Percentiles rank a stretch among this genome's conserved stretches.
These are phyloP conservation scores for Pachypeltis micranthus DNA, from an alignment of 1,140 invertebrate genomes.

Conservation along the genomic window DNA sequence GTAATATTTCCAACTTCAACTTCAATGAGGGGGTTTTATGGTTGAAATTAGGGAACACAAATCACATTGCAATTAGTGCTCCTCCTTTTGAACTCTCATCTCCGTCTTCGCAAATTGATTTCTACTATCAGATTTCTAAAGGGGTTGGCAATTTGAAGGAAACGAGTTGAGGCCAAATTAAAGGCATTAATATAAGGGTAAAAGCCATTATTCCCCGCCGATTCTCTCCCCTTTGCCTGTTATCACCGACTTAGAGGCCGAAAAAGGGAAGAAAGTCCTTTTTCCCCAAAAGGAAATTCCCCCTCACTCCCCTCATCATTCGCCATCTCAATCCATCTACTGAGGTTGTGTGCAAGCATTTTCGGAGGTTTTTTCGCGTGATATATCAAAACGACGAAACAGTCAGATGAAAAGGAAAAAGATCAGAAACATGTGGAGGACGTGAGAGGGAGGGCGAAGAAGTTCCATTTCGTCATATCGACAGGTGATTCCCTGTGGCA, in stretches of 20 bases:
- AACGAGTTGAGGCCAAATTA: not conserved
- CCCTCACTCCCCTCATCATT: too few relatives aligned
- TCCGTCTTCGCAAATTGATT: not conserved
- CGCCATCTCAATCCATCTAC: too few relatives aligned
- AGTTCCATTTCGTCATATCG: not conserved
- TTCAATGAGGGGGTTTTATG: not conserved
- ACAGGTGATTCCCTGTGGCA: not conserved
- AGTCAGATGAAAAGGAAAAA: not conserved
- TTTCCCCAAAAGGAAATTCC: too few relatives aligned
- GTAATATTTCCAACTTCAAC: not conserved
- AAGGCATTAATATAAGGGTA: slow-evolving; percentile 1
- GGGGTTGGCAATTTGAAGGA: not conserved
- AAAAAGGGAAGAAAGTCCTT: too few relatives aligned
- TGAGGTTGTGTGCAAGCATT: too few relatives aligned
- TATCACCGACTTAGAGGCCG: too few relatives aligned
- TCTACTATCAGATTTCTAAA: slow-evolving; percentile 3
- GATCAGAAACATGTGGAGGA: not conserved
- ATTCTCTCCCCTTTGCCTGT: not conserved
- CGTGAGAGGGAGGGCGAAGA: not conserved
- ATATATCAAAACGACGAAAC: not conserved
- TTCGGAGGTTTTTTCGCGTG: not conserved
- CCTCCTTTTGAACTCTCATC: not conserved
- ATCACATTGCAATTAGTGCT: slow-evolving; percentile 2
- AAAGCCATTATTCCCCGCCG: not conserved
- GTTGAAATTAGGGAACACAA: not conserved